Percentiles rank a stretch among this genome's conserved stretches.
Evolutionary conservation across 1,140 invertebrate genomes (phyloP).

Genomic region (Hylyphantes graminicola): DNA sequence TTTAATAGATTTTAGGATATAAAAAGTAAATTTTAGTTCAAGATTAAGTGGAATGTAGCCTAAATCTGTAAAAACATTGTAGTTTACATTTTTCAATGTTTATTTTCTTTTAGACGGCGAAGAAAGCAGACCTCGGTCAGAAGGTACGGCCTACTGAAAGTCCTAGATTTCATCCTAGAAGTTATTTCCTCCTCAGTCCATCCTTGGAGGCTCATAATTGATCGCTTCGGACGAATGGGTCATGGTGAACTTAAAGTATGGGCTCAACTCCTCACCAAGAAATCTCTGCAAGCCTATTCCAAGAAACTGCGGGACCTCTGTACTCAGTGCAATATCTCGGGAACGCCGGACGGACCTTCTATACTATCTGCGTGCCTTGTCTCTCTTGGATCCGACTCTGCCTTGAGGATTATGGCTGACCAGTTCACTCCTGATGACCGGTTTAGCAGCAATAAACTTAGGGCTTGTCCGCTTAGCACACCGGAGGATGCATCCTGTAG

Average conservation of each 20-base stretch:
- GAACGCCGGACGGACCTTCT: slow-evolving; percentile 82
- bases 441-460: slow-evolving; percentile 75
- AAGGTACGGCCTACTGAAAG: slow-evolving; percentile 87
- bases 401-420: slow-evolving; percentile 92
- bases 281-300: slow-evolving; percentile 87
- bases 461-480: slow-evolving; percentile 75
- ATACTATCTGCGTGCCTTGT: slow-evolving; percentile 99
- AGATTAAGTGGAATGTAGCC: neutral
- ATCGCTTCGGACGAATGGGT: slow-evolving; percentile 93
- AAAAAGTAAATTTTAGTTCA: neutral
- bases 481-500: slow-evolving; percentile 95
- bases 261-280: slow-evolving; percentile 91
- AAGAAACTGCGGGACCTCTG: slow-evolving; percentile 91
- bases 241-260: slow-evolving; percentile 98
- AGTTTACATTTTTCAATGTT: too few relatives aligned
- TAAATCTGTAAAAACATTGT: neutral
- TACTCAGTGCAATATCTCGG: slow-evolving; percentile 84
- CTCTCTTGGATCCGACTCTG: slow-evolving; percentile 93
- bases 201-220: slow-evolving; percentile 96
- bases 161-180: slow-evolving; percentile 97
- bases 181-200: slow-evolving; percentile 88
- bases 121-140: slow-evolving; percentile 84
- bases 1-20: neutral
- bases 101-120: slow-evolving; percentile 73
- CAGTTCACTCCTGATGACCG: slow-evolving; percentile 85